A percentile compares a stretch with the other conserved stretches of the same genome.
Conservation (phyloP, 2,888 invertebrate species). For the Tipula helvola region DNA sequence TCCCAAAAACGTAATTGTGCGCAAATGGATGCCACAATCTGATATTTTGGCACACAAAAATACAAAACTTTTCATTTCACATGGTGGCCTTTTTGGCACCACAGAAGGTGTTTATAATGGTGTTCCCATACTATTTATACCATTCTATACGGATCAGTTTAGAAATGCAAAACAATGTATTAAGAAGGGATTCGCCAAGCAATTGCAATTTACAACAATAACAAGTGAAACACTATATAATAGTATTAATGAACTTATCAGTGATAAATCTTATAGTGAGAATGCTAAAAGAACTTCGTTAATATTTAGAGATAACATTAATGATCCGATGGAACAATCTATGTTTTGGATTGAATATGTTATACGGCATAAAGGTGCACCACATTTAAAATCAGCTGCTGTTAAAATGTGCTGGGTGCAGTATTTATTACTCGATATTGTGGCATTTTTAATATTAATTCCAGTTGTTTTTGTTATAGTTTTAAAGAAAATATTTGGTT, state of each 20-base stretch:
- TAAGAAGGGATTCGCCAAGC: conserved; percentile 32
- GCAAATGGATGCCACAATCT: conserved; percentile 42
- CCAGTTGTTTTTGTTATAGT: neutral
- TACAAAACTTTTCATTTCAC: conserved; percentile 36
- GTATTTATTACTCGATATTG: conserved; percentile 38
- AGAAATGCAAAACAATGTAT: conserved; percentile 32
- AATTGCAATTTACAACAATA: conserved; percentile 28
- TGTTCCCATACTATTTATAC: conserved; percentile 36
- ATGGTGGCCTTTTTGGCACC: conserved; percentile 36
- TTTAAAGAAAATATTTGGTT: neutral
- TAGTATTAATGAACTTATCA: conserved; percentile 29
- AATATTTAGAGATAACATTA: conserved; percentile 41
- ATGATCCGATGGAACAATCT: conserved; percentile 43
- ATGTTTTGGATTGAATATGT: conserved; percentile 50
- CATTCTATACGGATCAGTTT: conserved; percentile 36
- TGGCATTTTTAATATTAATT: conserved; percentile 31
- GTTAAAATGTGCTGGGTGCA: conserved; percentile 34
- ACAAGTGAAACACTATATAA: conserved; percentile 27
- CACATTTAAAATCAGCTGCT: conserved; percentile 32
- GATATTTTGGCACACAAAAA: conserved; percentile 38
- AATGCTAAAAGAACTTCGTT: conserved; percentile 36
- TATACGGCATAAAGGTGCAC: conserved; percentile 33
- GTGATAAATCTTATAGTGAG: conserved; percentile 31
- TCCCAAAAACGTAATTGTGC: conserved; percentile 35
- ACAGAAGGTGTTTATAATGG: conserved; percentile 36